Evolutionary conservation across 2,797 vertebrate species (phyloP).

Genomic region (Myotis findleyi): DNA sequence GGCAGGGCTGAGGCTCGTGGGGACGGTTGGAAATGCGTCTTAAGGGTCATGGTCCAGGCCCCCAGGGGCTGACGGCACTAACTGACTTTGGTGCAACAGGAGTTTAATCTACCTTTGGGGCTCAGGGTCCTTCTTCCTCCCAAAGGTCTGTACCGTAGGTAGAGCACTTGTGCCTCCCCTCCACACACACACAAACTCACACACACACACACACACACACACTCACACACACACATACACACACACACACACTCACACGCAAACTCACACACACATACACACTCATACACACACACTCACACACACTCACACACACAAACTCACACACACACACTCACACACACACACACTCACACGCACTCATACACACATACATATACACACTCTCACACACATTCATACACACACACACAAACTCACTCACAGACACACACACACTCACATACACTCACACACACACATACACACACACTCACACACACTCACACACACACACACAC

Average conservation of each 20-base stretch:
- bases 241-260: too few species aligned
- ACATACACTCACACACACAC: neutral
- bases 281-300: too few species aligned
- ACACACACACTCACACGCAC: too few species aligned
- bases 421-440: neutral
- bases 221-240: too few species aligned
- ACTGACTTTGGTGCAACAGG: neutral
- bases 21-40: neutral
- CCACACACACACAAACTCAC: neutral
- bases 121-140: neutral
- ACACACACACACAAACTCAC: too few species aligned
- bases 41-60: too few species aligned
- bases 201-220: neutral
- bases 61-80: too few species aligned
- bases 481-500: too few species aligned
- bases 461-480: neutral
- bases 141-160: neutral
- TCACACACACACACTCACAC: too few species aligned
- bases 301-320: too few species aligned
- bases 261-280: too few species aligned
- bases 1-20: neutral
- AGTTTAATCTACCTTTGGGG: neutral
- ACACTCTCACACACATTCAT: neutral
- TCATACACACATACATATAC: too few species aligned
- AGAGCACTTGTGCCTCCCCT: neutral